phyloP scores from a whole-genome alignment of 2,797 vertebrate genomes.

The Lophius americanus region DNA sequence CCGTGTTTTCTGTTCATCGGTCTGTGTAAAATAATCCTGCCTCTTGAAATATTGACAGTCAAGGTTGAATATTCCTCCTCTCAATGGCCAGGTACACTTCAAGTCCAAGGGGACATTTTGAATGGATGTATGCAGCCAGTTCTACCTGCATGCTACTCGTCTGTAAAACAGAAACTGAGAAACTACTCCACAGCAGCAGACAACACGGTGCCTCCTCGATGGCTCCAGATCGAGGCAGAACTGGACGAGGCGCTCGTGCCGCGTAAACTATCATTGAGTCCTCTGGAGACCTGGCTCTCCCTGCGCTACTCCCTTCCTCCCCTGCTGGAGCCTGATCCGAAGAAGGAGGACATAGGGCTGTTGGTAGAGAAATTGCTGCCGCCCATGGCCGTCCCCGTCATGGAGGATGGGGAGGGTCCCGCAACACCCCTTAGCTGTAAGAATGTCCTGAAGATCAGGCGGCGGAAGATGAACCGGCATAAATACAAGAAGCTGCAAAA shows the following conservation, averaged over 20 bases:
- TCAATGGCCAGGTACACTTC: conserved; percentile 61
- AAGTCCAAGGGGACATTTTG: conserved; percentile 52
- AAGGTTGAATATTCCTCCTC: background rate
- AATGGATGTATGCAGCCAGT: conserved; percentile 35
- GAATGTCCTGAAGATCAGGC: conserved; percentile 91
- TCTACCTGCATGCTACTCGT: conserved; percentile 39
- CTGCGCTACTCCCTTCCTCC: conserved; percentile 86
- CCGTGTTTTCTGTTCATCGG: background rate
- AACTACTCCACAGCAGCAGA: conserved; percentile 79
- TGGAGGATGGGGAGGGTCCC: conserved; percentile 59
- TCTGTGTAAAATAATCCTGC: background rate
- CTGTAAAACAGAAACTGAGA: conserved; percentile 46
- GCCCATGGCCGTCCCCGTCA: conserved; percentile 51
- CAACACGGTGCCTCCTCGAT: conserved; percentile 75
- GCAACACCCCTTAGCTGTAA: conserved; percentile 81
- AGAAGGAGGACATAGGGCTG: conserved; percentile 41
- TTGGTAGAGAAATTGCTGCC: conserved; percentile 76
- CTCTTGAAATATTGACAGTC: background rate
- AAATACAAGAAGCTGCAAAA: conserved; percentile 92
- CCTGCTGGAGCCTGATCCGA: conserved; percentile 43
- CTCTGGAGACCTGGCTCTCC: conserved; percentile 93
- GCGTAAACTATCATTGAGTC: conserved; percentile 91
- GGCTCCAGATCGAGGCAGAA: conserved; percentile 82
- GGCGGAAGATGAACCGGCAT: conserved; percentile 93
- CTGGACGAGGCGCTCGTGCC: conserved; percentile 92